A percentile compares a stretch with the other conserved stretches of the same genome.
phyloP scores from a whole-genome alignment of 2,888 invertebrate genomes.

The Heliconius sara region DNA sequence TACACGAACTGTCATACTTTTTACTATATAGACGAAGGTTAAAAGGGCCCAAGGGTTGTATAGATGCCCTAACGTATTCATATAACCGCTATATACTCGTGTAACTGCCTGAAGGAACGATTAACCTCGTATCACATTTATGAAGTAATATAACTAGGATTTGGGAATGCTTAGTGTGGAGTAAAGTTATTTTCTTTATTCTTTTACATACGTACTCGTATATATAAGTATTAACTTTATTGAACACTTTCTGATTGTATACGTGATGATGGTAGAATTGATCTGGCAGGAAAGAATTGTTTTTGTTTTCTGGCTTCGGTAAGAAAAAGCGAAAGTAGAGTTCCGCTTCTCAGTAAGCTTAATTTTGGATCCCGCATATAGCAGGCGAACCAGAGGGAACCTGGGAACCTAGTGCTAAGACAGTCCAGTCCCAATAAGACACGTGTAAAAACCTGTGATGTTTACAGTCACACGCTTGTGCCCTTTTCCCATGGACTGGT shows the following conservation, averaged over 20 bases:
- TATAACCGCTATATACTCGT: conserved; percentile 17
- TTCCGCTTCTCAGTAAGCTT: too few relatives aligned
- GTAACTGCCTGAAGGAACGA: conserved; percentile 19
- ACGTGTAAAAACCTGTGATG: too few relatives aligned
- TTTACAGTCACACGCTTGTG: too few relatives aligned
- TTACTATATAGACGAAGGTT: conserved; percentile 11
- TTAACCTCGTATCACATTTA: conserved; percentile 20
- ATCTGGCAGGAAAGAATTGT: not conserved
- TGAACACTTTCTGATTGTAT: not conserved
- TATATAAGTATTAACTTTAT: not conserved
- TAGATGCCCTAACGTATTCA: conserved; percentile 28
- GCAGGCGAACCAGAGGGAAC: too few relatives aligned
- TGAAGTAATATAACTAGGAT: conserved; percentile 10
- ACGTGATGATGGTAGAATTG: not conserved
- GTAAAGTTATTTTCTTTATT: not conserved
- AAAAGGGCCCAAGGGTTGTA: conserved; percentile 27
- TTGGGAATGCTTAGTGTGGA: not conserved
- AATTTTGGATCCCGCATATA: too few relatives aligned
- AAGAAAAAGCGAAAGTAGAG: not conserved
- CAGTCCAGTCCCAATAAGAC: too few relatives aligned
- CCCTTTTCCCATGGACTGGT: too few relatives aligned
- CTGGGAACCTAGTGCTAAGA: too few relatives aligned
- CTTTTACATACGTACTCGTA: not conserved
- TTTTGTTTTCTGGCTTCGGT: not conserved
- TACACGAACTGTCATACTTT: conserved; percentile 22